These are phyloP conservation scores for Pseudois nayaur DNA, from an alignment of 2,113 vertebrate species.

Conservation along the genomic window DNA sequence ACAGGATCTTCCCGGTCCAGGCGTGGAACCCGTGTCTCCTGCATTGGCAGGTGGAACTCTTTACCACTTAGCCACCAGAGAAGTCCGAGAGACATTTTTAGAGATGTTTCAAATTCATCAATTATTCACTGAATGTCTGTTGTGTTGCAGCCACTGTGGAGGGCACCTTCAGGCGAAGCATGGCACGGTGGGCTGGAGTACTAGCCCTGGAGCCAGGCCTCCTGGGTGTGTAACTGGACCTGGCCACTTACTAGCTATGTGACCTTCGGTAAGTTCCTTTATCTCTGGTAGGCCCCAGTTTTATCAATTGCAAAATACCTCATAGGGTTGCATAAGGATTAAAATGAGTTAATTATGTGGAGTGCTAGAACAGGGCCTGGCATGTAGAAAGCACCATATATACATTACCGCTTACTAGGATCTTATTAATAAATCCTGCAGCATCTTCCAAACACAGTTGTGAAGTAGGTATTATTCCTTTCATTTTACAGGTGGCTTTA, in stretches of 20 bases:
- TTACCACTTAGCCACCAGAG: background rate
- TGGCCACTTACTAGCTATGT: background rate
- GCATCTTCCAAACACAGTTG: background rate
- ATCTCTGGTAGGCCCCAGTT: background rate
- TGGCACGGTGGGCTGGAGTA: background rate
- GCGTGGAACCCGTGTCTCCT: background rate
- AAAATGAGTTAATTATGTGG: background rate
- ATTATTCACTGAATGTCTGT: background rate
- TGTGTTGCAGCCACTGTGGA: background rate
- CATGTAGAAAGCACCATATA: background rate
- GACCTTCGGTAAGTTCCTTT: background rate
- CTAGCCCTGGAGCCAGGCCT: background rate
- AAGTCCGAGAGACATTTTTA: background rate
- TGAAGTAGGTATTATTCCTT: slow-evolving; percentile 4
- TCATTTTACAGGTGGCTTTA: slow-evolving; percentile 52
- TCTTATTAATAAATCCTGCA: background rate
- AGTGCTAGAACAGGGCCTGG: background rate
- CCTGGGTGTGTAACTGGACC: background rate
- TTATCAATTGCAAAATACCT: background rate
- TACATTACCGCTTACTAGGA: background rate
- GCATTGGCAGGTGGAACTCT: background rate
- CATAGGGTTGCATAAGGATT: background rate
- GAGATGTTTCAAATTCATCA: background rate
- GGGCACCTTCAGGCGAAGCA: background rate
- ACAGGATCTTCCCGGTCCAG: background rate